A percentile compares a stretch with the other conserved stretches of the same genome.
Evolutionary conservation across 2,113 vertebrate genomes (phyloP).

Genomic region (Aptenodytes forsteri): DNA sequence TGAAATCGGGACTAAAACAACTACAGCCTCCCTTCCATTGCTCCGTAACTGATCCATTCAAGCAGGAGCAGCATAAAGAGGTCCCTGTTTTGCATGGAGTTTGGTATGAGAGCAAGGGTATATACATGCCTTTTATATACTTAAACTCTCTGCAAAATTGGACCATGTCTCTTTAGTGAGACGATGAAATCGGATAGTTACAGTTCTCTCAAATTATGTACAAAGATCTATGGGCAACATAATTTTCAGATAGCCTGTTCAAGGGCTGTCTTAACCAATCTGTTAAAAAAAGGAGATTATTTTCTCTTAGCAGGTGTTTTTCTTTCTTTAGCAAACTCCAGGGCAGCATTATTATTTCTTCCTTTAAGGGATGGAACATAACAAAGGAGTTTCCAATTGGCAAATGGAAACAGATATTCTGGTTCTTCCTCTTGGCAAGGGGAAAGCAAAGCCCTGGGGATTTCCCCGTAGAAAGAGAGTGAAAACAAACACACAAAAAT

Average conservation of each 20-base stretch:
- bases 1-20: background rate
- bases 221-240: background rate
- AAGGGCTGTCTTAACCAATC: background rate
- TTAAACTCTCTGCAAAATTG: background rate
- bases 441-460: conserved; percentile 7
- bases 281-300: background rate
- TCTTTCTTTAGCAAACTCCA: background rate
- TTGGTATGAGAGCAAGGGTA: background rate
- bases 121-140: background rate
- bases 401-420: conserved; percentile 41
- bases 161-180: background rate
- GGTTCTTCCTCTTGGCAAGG: conserved; percentile 57
- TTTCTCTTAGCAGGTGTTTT: conserved; percentile 26
- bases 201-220: background rate
- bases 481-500: conserved; percentile 48
- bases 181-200: background rate
- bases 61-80: background rate
- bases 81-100: background rate
- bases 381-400: conserved; percentile 49
- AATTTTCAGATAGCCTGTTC: background rate
- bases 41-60: background rate
- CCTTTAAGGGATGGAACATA: conserved; percentile 1
- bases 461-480: background rate
- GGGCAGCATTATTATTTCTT: conserved; percentile 13
- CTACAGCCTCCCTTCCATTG: background rate